Evolutionary conservation across 2,888 invertebrate genomes (phyloP).

Genomic region (Napeogenes inachia): DNA sequence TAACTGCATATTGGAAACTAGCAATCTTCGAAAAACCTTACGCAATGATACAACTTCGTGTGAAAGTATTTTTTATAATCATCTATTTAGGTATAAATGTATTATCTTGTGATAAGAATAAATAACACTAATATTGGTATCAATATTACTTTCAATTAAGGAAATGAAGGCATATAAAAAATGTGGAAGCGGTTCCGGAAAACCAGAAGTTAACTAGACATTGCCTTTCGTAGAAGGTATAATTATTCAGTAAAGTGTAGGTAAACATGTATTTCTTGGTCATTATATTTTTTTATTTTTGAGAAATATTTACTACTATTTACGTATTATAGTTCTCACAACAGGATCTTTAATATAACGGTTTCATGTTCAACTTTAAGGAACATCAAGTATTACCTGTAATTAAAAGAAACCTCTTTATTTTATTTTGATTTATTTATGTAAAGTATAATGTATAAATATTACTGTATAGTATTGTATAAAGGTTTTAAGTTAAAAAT

Average conservation of each 20-base stretch:
- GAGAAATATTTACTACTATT: not conserved
- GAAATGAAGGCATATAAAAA: conserved; percentile 15
- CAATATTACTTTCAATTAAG: conserved; percentile 14
- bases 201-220: conserved; percentile 15
- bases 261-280: not conserved
- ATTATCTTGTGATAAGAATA: no score
- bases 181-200: conserved; percentile 22
- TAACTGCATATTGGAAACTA: conserved; percentile 40
- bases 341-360: no score
- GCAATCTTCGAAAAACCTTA: conserved; percentile 37
- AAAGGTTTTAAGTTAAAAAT: not conserved
- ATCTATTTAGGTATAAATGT: not conserved
- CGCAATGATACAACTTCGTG: conserved; percentile 35
- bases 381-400: no score
- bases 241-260: not conserved
- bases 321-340: not conserved
- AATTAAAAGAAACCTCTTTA: no score
- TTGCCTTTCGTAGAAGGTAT: conserved; percentile 10
- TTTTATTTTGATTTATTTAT: no score
- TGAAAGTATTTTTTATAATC: conserved; percentile 35
- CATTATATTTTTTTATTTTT: conserved; percentile 1
- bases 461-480: no score
- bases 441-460: no score
- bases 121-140: not conserved
- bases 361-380: no score